A percentile compares a stretch with the other conserved stretches of the same genome.
Evolutionary conservation across 2,888 invertebrate genomes (phyloP).

Genomic region (Cerastis leucographa): DNA sequence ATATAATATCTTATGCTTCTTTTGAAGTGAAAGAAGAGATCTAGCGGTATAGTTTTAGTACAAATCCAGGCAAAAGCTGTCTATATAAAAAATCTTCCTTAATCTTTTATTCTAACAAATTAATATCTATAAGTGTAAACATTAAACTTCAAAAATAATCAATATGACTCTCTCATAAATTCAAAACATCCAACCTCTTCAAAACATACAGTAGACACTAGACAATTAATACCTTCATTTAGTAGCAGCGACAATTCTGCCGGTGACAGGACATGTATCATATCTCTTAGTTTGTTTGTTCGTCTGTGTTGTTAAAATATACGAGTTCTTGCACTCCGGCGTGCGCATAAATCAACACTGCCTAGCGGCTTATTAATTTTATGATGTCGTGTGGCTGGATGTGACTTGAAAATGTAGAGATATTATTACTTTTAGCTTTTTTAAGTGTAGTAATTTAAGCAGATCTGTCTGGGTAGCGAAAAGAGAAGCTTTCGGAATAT

Average conservation of each 20-base stretch:
- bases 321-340: conserved; percentile 81
- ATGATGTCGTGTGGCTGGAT: conserved; percentile 73
- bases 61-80: too few relatives aligned
- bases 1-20: neutral
- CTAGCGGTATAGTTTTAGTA: too few relatives aligned
- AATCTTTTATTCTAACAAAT: too few relatives aligned
- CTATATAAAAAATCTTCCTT: too few relatives aligned
- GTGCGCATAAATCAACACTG: conserved; percentile 88
- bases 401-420: conserved; percentile 35
- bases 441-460: neutral
- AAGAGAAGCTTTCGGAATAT: neutral
- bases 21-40: too few relatives aligned
- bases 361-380: conserved; percentile 89
- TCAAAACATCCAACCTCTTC: conserved; percentile 21
- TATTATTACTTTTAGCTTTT: conserved; percentile 26
- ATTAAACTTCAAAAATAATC: neutral
- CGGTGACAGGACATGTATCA: conserved; percentile 77
- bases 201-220: conserved; percentile 47
- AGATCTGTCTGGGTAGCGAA: neutral
- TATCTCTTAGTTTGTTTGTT: conserved; percentile 76
- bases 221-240: conserved; percentile 80
- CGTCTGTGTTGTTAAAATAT: conserved; percentile 84
- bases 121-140: too few relatives aligned
- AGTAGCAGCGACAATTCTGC: conserved; percentile 73
- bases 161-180: neutral